phyloP scores from a whole-genome alignment of 2,888 invertebrate species.

The Oxytorus armatus region DNA sequence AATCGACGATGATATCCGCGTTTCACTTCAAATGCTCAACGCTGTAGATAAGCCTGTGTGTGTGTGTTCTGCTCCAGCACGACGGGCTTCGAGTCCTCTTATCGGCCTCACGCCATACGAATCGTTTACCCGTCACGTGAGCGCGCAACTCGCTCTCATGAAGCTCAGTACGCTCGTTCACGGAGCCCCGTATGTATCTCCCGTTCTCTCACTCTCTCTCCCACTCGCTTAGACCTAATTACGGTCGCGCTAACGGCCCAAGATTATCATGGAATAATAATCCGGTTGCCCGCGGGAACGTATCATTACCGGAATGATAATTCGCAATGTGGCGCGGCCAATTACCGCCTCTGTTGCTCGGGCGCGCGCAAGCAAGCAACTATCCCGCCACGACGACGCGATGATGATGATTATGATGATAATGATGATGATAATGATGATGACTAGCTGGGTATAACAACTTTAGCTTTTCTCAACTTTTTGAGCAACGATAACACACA shows the following conservation, averaged over 20 bases:
- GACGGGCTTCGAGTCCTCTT: slow-evolving; percentile 59
- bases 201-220: slow-evolving; percentile 10
- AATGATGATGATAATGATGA: slow-evolving; percentile 51
- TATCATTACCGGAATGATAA: slow-evolving; percentile 68
- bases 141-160: slow-evolving; percentile 59
- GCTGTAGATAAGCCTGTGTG: too few relatives aligned
- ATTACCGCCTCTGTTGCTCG: slow-evolving; percentile 60
- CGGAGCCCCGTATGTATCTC: slow-evolving; percentile 23
- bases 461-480: slow-evolving; percentile 53
- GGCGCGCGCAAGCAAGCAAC: slow-evolving; percentile 24
- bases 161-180: slow-evolving; percentile 32
- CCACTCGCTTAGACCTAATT: slow-evolving; percentile 67
- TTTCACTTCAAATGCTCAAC: too few relatives aligned
- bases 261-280: slow-evolving; percentile 69
- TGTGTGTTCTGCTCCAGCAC: slow-evolving; percentile 40
- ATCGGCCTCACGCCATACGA: slow-evolving; percentile 68
- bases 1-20: too few relatives aligned
- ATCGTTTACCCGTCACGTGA: slow-evolving; percentile 68
- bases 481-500: slow-evolving; percentile 52
- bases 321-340: slow-evolving; percentile 67
- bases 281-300: slow-evolving; percentile 67
- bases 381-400: slow-evolving; percentile 40
- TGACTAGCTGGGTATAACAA: slow-evolving; percentile 54
- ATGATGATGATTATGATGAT: slow-evolving; percentile 36
- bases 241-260: slow-evolving; percentile 68